These are phyloP conservation scores for Ondatra zibethicus DNA, from an alignment of 2,113 vertebrate species.

Conservation along the genomic window DNA sequence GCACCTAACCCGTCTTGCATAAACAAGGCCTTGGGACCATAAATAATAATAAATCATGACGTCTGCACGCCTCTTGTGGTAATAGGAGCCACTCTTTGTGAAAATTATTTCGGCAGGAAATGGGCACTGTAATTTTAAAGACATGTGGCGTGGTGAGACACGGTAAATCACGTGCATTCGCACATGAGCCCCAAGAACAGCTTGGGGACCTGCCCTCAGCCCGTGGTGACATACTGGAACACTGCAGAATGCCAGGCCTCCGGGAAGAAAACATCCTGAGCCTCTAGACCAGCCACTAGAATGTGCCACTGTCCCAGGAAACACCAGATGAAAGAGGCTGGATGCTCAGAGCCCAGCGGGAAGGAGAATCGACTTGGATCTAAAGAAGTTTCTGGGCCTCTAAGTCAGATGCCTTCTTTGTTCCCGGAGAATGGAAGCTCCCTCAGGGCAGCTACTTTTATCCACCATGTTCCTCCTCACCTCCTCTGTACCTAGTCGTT, in stretches of 20 bases:
- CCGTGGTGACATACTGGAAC: not conserved
- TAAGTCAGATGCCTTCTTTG: not conserved
- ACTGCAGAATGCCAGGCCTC: not conserved
- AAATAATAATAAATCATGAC: slow-evolving; percentile 94
- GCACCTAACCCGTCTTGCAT: slow-evolving; percentile 92
- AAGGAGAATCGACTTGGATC: not conserved
- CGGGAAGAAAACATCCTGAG: not conserved
- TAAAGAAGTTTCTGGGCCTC: not conserved
- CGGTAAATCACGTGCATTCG: slow-evolving; percentile 82
- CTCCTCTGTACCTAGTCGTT: not conserved
- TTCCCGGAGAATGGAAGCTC: not conserved
- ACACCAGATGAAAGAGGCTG: not conserved
- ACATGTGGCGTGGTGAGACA: slow-evolving; percentile 83
- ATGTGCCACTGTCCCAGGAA: not conserved
- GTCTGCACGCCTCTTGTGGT: slow-evolving; percentile 85
- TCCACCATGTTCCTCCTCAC: not conserved
- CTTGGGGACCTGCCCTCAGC: slow-evolving; percentile 22
- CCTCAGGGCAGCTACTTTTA: not conserved
- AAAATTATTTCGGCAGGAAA: slow-evolving; percentile 92
- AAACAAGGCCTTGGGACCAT: slow-evolving; percentile 92
- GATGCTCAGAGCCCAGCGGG: not conserved
- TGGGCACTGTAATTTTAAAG: slow-evolving; percentile 90
- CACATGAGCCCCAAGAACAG: not conserved
- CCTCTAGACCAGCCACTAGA: not conserved
- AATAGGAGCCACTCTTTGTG: slow-evolving; percentile 89